A percentile compares a stretch with the other conserved stretches of the same genome.
These are phyloP conservation scores for Arion vulgaris DNA, from an alignment of 1,140 invertebrate species.

Conservation along the genomic window DNA sequence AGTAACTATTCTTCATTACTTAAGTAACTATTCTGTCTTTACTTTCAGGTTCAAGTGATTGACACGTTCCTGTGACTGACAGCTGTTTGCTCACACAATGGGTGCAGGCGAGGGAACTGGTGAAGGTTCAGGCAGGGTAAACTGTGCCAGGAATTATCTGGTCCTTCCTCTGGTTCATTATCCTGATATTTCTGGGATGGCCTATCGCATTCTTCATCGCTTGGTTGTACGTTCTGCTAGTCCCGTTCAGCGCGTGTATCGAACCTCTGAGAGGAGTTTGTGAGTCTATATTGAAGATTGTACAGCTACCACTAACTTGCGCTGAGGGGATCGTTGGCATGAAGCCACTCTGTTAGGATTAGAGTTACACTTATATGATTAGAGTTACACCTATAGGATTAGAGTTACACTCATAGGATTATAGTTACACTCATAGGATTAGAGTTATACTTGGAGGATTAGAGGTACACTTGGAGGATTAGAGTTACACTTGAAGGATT, in stretches of 20 bases:
- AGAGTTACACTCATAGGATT: too few relatives aligned
- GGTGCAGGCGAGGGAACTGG: constrained; percentile 51
- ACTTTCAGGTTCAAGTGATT: too few relatives aligned
- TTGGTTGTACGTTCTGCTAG: constrained; percentile 67
- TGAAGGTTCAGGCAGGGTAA: constrained; percentile 45
- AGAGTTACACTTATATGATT: too few relatives aligned
- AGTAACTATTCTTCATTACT: too few relatives aligned
- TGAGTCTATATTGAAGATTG: constrained; percentile 62
- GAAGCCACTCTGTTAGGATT: constrained; percentile 63
- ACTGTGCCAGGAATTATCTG: constrained; percentile 65
- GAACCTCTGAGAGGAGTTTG: constrained; percentile 62
- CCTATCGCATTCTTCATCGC: constrained; percentile 69
- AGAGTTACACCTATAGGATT: too few relatives aligned
- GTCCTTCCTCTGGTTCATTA: constrained; percentile 68
- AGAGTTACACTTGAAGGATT: too few relatives aligned
- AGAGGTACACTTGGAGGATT: too few relatives aligned
- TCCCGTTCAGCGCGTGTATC: constrained; percentile 69
- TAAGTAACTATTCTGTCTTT: too few relatives aligned
- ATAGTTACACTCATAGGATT: too few relatives aligned
- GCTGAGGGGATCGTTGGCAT: constrained; percentile 70
- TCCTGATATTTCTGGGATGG: constrained; percentile 68
- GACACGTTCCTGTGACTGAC: background rate
- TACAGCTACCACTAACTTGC: constrained; percentile 67
- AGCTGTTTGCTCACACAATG: background rate
- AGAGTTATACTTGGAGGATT: too few relatives aligned